These are phyloP conservation scores for Athene noctua DNA, from an alignment of 2,113 vertebrate species.

Conservation along the genomic window DNA sequence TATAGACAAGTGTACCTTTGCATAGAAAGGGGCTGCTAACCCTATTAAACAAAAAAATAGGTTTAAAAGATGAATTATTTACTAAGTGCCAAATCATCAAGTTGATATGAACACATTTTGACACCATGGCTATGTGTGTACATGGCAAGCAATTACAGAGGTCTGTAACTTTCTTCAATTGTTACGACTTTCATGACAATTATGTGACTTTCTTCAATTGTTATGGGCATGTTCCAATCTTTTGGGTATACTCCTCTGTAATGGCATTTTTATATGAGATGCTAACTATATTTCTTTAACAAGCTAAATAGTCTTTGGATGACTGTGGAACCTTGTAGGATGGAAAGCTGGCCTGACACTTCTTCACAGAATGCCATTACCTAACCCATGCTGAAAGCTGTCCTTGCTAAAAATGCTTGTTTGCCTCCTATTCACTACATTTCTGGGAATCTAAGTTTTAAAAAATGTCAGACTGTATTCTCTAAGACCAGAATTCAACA, in stretches of 20 bases:
- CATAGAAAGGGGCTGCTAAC: slow-evolving; percentile 8
- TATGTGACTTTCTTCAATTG: background rate
- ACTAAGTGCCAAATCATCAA: slow-evolving; percentile 31
- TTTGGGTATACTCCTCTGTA: background rate
- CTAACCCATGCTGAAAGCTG: background rate
- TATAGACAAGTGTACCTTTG: background rate
- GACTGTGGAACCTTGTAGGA: background rate
- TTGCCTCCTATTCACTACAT: background rate
- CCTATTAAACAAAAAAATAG: background rate
- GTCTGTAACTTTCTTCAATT: background rate
- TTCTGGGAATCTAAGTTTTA: background rate
- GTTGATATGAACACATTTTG: background rate
- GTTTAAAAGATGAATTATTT: background rate
- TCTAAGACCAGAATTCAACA: slow-evolving; percentile 15
- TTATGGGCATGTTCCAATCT: background rate
- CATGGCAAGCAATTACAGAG: background rate
- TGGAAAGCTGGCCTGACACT: background rate
- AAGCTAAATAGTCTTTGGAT: background rate
- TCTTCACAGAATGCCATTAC: background rate
- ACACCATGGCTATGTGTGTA: background rate
- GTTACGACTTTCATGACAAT: no score
- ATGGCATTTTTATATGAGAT: background rate
- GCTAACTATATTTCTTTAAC: background rate
- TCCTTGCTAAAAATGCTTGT: background rate
- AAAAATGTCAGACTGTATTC: background rate